Evolutionary conservation across 1,140 invertebrate genomes (phyloP), one percentile per base, ranked within the genome.

Genomic region (Eciton burchellii): DNA sequence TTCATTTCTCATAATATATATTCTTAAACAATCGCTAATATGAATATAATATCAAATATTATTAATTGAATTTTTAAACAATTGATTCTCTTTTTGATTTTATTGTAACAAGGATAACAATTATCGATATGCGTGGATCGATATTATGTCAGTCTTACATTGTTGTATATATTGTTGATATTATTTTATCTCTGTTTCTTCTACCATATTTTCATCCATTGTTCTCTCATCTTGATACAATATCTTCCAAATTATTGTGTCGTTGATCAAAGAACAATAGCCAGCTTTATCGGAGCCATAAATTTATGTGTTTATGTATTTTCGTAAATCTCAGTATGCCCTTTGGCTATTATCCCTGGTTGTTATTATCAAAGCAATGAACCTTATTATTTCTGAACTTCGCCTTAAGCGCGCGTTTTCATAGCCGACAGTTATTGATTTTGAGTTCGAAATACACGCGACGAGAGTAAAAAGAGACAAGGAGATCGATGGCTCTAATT

Each of bases 391-490:
- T 81, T 82, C 56, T 16, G 43, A 54, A 49, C 29, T 65, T n/a
- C n/a, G 71, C 47, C 59, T 84, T 84, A 54, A 86, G 70, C 45
- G 74, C 16, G 68, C 74, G 70, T 74, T 84, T 68, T 76, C 63
- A 35, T 41, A 83, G 19, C 52, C 77, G 6, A 24, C 43, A 52
- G 24, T 77, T 85, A 86, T 86, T 76, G 85, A 86, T 86, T 85
- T 86, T 70, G 70, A 45, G 60, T 70, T 62, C 54, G 60, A 74
- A 84, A 24, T 21, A 35, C n/a, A 70, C 24, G 26, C 66, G 52
- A 74, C n/a, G 12, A 47, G 12, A 12, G 66, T 8, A 26, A 8
- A 14, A 26, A 19, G 43, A 45, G 41, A 26, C 14, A 11, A 1
- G 47, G 71, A 59, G 16, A 16, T 41, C 26, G 66, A 21, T 14